Conservation (phyloP, 2,888 invertebrate genomes). For the Nemapogon koenigi region DNA sequence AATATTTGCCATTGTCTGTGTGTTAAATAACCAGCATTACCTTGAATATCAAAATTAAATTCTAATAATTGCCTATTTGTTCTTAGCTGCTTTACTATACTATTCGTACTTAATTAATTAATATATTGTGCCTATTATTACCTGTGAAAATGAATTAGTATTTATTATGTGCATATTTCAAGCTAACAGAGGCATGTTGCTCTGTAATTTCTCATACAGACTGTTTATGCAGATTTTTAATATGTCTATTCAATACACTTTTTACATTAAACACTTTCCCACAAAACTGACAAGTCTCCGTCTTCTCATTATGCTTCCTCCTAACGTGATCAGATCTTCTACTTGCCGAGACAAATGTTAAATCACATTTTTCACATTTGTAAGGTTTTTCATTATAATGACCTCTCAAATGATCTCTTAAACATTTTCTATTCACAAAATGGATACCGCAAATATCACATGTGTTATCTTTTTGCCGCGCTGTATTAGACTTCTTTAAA, state of each 20-base stretch:
- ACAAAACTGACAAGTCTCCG: conserved; percentile 30
- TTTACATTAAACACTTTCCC: conserved; percentile 34
- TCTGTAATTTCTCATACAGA: too few species aligned
- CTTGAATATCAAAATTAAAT: too few species aligned
- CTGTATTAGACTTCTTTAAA: conserved; percentile 18
- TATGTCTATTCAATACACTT: conserved; percentile 35
- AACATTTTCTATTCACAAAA: conserved; percentile 31
- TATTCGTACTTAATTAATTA: too few species aligned
- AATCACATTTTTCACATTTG: conserved; percentile 29
- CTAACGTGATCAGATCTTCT: conserved; percentile 34
- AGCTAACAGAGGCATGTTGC: too few species aligned
- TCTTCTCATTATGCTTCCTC: conserved; percentile 31
- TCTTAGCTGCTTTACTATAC: too few species aligned
- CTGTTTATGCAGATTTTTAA: conserved; percentile 26
- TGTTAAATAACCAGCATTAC: too few species aligned
- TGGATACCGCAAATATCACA: conserved; percentile 36
- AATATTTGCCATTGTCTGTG: too few species aligned
- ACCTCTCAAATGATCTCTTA: conserved; percentile 30
- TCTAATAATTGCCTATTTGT: too few species aligned
- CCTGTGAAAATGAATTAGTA: too few species aligned
- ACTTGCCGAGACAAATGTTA: conserved; percentile 32
- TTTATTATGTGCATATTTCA: too few species aligned
- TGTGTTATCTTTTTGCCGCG: conserved; percentile 26
- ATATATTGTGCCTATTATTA: too few species aligned
- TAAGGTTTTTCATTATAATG: conserved; percentile 32